Conservation (phyloP, 2,113 vertebrate species). For the Ammospiza nelsoni region DNA sequence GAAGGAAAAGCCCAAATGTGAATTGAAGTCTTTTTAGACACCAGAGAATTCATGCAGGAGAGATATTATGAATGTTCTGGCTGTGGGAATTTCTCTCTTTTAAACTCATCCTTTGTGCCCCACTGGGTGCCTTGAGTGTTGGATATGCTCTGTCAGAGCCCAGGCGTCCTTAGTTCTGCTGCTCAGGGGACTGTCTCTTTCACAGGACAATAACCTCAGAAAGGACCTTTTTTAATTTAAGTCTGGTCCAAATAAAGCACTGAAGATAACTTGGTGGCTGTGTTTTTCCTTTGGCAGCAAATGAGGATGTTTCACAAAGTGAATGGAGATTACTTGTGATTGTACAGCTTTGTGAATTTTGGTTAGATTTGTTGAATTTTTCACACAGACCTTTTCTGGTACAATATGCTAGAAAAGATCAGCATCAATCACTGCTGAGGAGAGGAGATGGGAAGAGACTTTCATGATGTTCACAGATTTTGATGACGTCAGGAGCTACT, state of each 20-base stretch:
- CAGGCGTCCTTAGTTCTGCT: not conserved
- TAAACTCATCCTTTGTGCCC: not conserved
- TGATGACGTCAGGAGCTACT: not conserved
- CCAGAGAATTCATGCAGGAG: not conserved
- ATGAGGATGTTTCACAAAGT: not conserved
- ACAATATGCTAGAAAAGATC: not conserved
- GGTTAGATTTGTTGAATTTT: not conserved
- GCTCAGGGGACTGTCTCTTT: not conserved
- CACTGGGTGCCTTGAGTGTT: not conserved
- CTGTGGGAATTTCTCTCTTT: conserved; percentile 35
- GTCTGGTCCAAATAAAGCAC: not conserved
- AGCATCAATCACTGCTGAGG: not conserved
- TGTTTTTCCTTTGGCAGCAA: not conserved
- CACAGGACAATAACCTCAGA: not conserved
- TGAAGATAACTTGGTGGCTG: not conserved
- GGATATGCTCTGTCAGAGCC: not conserved
- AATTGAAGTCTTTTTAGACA: not conserved
- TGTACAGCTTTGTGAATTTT: not conserved
- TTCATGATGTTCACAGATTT: not conserved
- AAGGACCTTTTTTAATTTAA: not conserved
- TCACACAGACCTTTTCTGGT: not conserved
- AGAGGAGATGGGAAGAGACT: not conserved
- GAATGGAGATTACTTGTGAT: not conserved
- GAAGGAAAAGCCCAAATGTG: not conserved
- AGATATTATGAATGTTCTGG: conserved; percentile 10